Evolutionary conservation across 2,888 invertebrate species (phyloP), one percentile per base, ranked within the genome.

Genomic region (Melanostoma mellinum): DNA sequence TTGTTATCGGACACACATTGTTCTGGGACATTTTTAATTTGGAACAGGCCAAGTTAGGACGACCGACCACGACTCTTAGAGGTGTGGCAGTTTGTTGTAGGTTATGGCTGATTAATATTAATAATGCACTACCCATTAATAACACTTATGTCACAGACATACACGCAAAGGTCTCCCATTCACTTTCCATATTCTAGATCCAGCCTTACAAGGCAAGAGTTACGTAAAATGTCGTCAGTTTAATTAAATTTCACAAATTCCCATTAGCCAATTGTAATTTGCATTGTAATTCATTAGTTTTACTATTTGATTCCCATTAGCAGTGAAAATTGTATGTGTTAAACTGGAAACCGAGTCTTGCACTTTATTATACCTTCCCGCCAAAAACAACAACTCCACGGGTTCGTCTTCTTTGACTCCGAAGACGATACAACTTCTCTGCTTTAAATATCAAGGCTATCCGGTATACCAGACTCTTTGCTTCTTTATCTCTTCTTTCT

Each of bases 401-500:
- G 44, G 40, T 46, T 46, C 67, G 42, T 58, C 50, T 61, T 67
- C 60, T 56, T 55, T 52, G 44, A 30, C n/a, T 42, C 38, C 52
- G 46, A 33, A 60, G 53, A 30, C 53, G 61, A 56, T 71, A 53
- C 81, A 42, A 68, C 61, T 67, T 58, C 68, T 82, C 48, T 58
- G 60, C 52, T 69, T 73, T 77, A 82, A 82, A 82, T 82, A 82
- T 73, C 82, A 82, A 82, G 82, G 82, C 82, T 82, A 82, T 63
- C 77, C 55, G 44, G 73, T 67, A 44, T 67, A 20, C 20, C 20
- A 20, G 20, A 20, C 67, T 67, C 9, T 67, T 65, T 58, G 58
- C 69, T 55, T 58, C 52, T 36, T 76, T 71, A n/a, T 9, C 48
- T 10, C 36, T 44, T 36, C 36, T 38, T 55, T 60, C 10, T 48